These are phyloP conservation scores for human (Homo sapiens) DNA, from an alignment of 2,113 vertebrate genomes.

Conservation along the genomic window GRCh38 chr18:677501-678000, in stretches of 20 bases:
- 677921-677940: background rate
- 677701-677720: background rate
- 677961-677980: background rate
- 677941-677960: accelerated
- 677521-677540: background rate
- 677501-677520: background rate
- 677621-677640: background rate
- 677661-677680: background rate
- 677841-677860: constrained; percentile 93
- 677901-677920: background rate
- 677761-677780: constrained; percentile 89
- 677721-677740: constrained; percentile 57
- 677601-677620: background rate
- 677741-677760: constrained; percentile 90
- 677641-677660: background rate
- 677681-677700: background rate
- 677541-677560: background rate
- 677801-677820: constrained; percentile 92
- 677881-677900: constrained; percentile 45
- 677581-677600: background rate
- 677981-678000: background rate
- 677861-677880: constrained; percentile 85
- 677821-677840: constrained; percentile 88
- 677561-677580: background rate
- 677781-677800: constrained; percentile 91